Percentiles rank a stretch among this genome's conserved stretches.
phyloP scores from a whole-genome alignment of 2,113 vertebrate species.

The Podarcis cretensis region DNA sequence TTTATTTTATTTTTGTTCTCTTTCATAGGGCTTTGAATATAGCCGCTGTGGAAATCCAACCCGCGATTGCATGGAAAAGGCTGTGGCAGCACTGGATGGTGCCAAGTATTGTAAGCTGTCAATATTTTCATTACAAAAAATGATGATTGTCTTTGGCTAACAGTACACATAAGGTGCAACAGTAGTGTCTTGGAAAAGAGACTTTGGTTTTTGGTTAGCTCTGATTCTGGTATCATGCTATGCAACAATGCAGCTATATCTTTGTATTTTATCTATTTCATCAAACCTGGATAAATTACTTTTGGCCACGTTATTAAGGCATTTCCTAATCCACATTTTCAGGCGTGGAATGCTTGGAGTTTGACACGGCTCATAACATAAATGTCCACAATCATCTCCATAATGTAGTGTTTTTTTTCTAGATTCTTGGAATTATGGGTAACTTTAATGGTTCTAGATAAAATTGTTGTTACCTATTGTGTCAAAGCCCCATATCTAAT shows the following conservation, averaged over 20 bases:
- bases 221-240: too few relatives aligned
- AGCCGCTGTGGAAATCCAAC: slow-evolving; percentile 93
- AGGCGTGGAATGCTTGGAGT: neutral
- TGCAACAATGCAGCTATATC: neutral
- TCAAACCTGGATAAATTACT: neutral
- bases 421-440: neutral
- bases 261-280: neutral
- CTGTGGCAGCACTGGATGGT: slow-evolving; percentile 87
- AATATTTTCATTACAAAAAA: neutral
- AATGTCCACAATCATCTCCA: neutral
- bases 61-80: slow-evolving; percentile 88
- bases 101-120: slow-evolving; percentile 88
- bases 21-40: slow-evolving; percentile 87
- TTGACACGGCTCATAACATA: neutral
- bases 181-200: neutral
- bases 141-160: neutral
- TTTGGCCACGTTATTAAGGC: neutral
- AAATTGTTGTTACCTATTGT: neutral
- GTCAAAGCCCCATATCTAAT: too few relatives aligned
- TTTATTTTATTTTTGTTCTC: neutral
- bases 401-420: neutral
- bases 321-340: neutral
- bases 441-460: neutral
- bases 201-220: neutral
- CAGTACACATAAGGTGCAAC: too few relatives aligned